Percentiles rank a stretch among this genome's conserved stretches.
These are phyloP conservation scores for Coendou prehensilis DNA, from an alignment of 2,797 vertebrate species.

Conservation along the genomic window DNA sequence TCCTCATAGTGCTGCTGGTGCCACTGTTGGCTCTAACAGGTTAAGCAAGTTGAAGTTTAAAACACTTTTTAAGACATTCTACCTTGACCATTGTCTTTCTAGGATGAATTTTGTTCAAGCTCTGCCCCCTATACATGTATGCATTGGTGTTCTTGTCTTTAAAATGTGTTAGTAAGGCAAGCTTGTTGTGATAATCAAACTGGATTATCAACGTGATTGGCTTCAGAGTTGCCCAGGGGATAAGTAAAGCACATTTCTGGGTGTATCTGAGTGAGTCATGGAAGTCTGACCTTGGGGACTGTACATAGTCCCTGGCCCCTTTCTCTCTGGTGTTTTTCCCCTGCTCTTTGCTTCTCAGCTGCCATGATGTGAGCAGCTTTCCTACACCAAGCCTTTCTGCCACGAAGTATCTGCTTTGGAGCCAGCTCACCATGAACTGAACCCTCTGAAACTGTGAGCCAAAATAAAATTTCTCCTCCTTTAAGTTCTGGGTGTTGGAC, in stretches of 20 bases:
- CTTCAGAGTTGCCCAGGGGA: neutral
- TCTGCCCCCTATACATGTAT: neutral
- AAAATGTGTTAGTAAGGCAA: neutral
- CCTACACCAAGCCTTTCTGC: neutral
- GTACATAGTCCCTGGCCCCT: neutral
- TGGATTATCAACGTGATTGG: neutral
- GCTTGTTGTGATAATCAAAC: neutral
- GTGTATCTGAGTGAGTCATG: neutral
- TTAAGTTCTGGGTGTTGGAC: neutral
- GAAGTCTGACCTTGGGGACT: neutral
- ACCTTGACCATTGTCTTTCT: neutral
- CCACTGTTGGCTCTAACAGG: neutral
- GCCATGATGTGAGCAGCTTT: neutral
- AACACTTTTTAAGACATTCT: constrained; percentile 33
- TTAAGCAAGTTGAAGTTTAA: neutral
- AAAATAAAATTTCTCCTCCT: neutral
- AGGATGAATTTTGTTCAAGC: neutral
- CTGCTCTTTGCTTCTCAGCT: neutral
- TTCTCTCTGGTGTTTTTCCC: neutral
- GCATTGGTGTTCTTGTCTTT: constrained; percentile 11
- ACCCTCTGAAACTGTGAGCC: neutral
- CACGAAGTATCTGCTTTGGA: neutral
- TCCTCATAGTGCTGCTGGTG: neutral
- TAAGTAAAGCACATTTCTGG: neutral
- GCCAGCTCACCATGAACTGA: neutral